Conservation (phyloP, 1,140 invertebrate genomes). For the Macrocentrus cingulum region DNA sequence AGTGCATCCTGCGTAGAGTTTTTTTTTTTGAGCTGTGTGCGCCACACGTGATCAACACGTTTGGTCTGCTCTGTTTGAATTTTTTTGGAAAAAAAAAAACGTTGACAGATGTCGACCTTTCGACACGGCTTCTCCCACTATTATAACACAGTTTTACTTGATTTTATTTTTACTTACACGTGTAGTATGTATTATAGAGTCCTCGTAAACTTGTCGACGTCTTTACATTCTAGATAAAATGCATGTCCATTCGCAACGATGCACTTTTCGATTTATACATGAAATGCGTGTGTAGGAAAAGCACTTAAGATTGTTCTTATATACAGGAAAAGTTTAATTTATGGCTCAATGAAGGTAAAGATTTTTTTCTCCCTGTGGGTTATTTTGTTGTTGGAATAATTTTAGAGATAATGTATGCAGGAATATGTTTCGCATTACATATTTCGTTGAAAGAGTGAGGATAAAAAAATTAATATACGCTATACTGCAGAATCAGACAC, state of each 20-base stretch:
- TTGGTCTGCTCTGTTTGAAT: too few relatives aligned
- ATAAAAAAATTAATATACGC: background rate
- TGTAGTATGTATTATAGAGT: too few relatives aligned
- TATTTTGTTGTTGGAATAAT: background rate
- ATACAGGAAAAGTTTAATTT: constrained; percentile 1
- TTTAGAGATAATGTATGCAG: background rate
- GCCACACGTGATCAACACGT: constrained; percentile 10
- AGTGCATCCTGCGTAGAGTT: too few relatives aligned
- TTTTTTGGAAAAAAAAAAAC: background rate
- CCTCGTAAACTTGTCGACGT: constrained; percentile 1
- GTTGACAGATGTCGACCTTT: too few relatives aligned
- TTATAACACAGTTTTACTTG: background rate
- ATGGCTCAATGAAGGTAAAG: background rate
- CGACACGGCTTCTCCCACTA: background rate
- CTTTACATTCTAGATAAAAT: background rate
- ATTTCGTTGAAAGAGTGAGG: background rate
- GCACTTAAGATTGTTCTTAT: background rate
- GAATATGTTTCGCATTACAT: background rate
- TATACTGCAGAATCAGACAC: background rate
- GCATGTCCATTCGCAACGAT: background rate
- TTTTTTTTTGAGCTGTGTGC: too few relatives aligned
- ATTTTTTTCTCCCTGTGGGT: background rate
- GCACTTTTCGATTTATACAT: background rate
- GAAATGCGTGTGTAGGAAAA: background rate
- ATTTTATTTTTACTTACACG: background rate